A percentile compares a stretch with the other conserved stretches of the same genome.
Evolutionary conservation across 1,140 invertebrate species (phyloP).

Genomic region (Bombus terrestris): DNA sequence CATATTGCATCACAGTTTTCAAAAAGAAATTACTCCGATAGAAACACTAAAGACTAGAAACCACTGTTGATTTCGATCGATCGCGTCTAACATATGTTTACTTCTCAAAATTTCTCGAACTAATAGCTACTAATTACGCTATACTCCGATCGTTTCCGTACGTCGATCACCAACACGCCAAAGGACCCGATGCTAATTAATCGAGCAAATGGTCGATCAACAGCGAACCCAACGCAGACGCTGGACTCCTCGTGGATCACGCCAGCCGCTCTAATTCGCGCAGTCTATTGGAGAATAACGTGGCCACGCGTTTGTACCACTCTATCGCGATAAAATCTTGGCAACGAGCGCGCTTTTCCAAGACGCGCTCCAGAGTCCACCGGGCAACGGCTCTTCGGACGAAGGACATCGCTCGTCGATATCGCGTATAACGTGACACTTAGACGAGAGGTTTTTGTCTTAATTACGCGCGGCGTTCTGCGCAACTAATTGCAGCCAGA

Average conservation of each 20-base stretch:
- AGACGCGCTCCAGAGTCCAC: background rate
- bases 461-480: constrained; percentile 41
- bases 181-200: background rate
- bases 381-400: too few species aligned
- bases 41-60: background rate
- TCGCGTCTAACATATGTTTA: background rate
- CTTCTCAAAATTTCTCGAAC: background rate
- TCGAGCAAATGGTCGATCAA: background rate
- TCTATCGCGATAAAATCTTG: background rate
- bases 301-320: background rate
- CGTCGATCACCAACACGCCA: background rate
- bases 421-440: background rate
- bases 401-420: background rate
- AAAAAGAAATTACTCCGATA: background rate
- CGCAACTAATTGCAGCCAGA: constrained; percentile 62
- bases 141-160: background rate
- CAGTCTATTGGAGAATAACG: background rate
- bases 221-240: background rate
- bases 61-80: background rate
- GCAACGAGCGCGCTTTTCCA: background rate
- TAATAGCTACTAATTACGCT: background rate
- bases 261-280: background rate
- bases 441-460: constrained; percentile 34
- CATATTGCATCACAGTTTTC: fast-evolving
- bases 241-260: background rate